A percentile compares a stretch with the other conserved stretches of the same genome.
These are phyloP conservation scores for Pyrrhosoma nymphula DNA, from an alignment of 2,888 invertebrate species.

Conservation along the genomic window DNA sequence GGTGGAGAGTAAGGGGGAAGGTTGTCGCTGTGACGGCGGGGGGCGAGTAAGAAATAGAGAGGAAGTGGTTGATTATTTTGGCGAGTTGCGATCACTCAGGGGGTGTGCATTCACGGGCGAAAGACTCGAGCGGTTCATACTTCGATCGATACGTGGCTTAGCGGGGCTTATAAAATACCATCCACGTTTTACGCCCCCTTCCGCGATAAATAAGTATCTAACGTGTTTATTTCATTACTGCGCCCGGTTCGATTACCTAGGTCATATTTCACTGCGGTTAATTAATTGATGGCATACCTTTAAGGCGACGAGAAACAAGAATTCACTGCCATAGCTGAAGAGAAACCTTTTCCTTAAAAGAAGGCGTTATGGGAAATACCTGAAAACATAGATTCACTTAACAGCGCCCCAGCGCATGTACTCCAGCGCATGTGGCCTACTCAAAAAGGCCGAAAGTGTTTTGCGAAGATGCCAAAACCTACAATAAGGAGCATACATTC, in stretches of 20 bases:
- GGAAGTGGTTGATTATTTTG: conserved; percentile 23
- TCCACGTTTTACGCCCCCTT: not conserved
- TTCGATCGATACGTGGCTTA: not conserved
- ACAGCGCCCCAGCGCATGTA: no score
- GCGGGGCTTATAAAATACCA: not conserved
- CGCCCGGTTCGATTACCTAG: not conserved
- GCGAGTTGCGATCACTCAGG: not conserved
- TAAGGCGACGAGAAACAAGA: no score
- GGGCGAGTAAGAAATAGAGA: conserved; percentile 1
- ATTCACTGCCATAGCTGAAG: no score
- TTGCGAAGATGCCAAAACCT: no score
- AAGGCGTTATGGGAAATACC: no score
- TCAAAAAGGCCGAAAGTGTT: no score
- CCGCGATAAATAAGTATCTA: not conserved
- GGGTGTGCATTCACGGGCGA: not conserved
- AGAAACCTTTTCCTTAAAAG: no score
- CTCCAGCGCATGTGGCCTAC: no score
- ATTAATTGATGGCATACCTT: not conserved
- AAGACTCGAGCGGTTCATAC: not conserved
- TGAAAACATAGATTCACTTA: no score
- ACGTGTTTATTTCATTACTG: not conserved
- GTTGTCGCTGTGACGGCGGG: not conserved
- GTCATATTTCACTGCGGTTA: not conserved
- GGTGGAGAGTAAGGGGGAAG: not conserved
- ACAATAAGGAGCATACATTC: no score